These are phyloP conservation scores for Haemorhous mexicanus DNA, from an alignment of 2,113 vertebrate species.

Conservation along the genomic window DNA sequence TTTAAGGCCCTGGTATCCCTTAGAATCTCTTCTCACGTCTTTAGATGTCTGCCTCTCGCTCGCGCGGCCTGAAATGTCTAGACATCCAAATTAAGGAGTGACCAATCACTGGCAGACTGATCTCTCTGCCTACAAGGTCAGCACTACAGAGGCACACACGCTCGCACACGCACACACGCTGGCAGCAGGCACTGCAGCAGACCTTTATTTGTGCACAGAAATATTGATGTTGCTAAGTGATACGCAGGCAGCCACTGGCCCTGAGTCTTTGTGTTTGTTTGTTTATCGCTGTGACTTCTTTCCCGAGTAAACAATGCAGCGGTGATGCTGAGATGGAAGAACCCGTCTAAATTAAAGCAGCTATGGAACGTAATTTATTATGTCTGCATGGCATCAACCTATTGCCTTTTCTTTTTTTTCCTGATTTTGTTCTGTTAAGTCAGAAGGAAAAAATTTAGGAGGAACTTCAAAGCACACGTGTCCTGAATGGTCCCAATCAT, in stretches of 20 bases:
- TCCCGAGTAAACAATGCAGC: conserved; percentile 57
- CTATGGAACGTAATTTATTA: conserved; percentile 39
- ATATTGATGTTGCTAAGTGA: conserved; percentile 80
- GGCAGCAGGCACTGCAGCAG: conserved; percentile 19
- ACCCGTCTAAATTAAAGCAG: conserved; percentile 28
- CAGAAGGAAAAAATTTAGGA: conserved; percentile 19
- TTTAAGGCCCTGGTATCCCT: conserved; percentile 59
- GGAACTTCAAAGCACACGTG: not conserved
- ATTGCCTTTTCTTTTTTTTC: not conserved
- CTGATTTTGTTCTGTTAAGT: not conserved
- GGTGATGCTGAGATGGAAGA: conserved; percentile 13
- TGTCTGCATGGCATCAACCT: conserved; percentile 15
- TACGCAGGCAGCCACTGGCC: conserved; percentile 11
- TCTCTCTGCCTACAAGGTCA: conserved; percentile 62
- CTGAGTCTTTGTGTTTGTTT: conserved; percentile 63
- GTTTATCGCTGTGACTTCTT: conserved; percentile 49
- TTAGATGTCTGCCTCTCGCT: conserved; percentile 65
- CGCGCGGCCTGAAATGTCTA: conserved; percentile 63
- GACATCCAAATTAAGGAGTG: conserved; percentile 73
- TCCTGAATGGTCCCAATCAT: not conserved
- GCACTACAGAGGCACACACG: not conserved
- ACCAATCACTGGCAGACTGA: conserved; percentile 53
- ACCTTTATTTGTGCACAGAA: conserved; percentile 73
- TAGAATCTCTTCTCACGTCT: conserved; percentile 69
- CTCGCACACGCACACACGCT: not conserved